These are phyloP conservation scores for Corythornis leucogaster DNA, from an alignment of 2,797 vertebrate species.

Conservation along the genomic window DNA sequence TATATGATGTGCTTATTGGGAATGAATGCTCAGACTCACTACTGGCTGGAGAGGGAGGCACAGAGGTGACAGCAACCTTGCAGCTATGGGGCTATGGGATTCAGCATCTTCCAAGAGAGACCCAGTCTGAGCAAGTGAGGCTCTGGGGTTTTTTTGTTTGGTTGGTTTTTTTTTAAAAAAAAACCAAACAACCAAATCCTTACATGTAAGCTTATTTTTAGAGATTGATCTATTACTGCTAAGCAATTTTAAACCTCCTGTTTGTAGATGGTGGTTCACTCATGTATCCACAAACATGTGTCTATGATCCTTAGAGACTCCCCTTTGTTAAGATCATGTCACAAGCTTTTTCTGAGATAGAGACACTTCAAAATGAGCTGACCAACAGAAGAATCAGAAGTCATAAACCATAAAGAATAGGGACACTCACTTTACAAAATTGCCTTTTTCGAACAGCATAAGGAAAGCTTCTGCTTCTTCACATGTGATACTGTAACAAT, in stretches of 20 bases:
- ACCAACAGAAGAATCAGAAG: conserved; percentile 27
- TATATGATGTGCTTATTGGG: neutral
- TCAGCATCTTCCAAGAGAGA: neutral
- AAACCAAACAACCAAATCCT: neutral
- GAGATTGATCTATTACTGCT: neutral
- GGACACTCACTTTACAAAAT: neutral
- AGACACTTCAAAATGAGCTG: neutral
- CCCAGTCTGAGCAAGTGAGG: neutral
- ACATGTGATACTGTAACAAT: neutral
- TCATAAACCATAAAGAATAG: neutral
- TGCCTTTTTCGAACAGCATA: neutral
- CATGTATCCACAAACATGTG: neutral
- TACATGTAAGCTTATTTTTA: neutral
- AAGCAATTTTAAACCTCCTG: neutral
- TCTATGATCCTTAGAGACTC: neutral
- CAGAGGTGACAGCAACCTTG: neutral
- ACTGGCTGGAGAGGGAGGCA: neutral
- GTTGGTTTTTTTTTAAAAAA: neutral
- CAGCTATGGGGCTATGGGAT: neutral
- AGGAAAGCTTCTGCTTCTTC: neutral
- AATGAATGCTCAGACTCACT: neutral
- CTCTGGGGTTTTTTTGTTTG: no score
- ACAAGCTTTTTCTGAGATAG: neutral
- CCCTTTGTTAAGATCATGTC: neutral
- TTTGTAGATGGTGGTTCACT: neutral